These are phyloP conservation scores for Ciconia nigra DNA, from an alignment of 2,797 vertebrate species.

Conservation along the genomic window DNA sequence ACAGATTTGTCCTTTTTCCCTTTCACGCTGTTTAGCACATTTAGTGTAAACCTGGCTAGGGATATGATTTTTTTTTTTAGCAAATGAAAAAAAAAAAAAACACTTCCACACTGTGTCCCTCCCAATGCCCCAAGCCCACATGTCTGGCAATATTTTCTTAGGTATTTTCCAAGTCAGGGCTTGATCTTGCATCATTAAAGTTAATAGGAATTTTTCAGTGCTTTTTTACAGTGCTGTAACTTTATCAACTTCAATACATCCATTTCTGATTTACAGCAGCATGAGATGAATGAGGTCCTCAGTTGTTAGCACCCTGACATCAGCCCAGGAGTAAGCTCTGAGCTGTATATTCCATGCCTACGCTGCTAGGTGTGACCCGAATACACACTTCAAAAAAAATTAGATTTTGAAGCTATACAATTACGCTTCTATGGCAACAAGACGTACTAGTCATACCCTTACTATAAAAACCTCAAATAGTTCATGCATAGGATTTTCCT, in stretches of 20 bases:
- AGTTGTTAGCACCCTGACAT: conserved; percentile 7
- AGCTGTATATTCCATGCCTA: conserved; percentile 21
- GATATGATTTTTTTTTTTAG: not conserved
- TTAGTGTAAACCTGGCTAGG: not conserved
- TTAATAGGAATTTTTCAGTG: not conserved
- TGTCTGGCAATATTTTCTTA: not conserved
- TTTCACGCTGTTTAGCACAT: not conserved
- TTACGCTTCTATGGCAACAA: not conserved
- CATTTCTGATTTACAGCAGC: conserved; percentile 8
- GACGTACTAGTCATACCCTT: not conserved
- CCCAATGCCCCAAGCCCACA: not conserved
- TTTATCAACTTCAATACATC: not conserved
- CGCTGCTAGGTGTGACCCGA: not conserved
- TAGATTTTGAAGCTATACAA: not conserved
- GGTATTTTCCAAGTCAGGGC: conserved; percentile 8
- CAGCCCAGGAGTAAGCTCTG: conserved; percentile 2
- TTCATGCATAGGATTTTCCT: not conserved
- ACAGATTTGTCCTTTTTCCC: not conserved
- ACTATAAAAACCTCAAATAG: not conserved
- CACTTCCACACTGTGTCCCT: not conserved
- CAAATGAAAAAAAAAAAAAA: not conserved
- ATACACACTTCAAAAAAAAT: not conserved
- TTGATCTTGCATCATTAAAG: not conserved
- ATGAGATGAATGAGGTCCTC: not conserved
- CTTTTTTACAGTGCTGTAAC: not conserved